Base-by-base conservation (phyloP, 2,113 vertebrate species). In the Paradoxurus hermaphroditus region DNA sequence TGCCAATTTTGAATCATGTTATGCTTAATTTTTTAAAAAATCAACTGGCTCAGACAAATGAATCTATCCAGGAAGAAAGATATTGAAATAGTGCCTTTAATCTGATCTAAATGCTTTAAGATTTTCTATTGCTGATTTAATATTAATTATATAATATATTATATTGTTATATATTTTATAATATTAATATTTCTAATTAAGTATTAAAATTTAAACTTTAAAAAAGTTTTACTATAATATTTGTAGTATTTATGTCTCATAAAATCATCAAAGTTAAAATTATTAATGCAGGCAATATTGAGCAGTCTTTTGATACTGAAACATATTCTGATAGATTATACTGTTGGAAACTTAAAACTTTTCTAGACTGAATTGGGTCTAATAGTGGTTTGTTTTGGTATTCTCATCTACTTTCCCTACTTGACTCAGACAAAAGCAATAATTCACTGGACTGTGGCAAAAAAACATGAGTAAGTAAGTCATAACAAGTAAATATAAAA, bases 1-100 rank as follows among this genome's bases (percentile, higher is more conserved):
- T 92, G 65, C 77, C 87, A 97, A 86, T 92, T 97, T 82, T 94
- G 92, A 97, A 90, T 96, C 92, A 86, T 56, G 67, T 34, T 94
- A 92, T 86, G 86, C 68, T 97, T 97, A 95, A 88, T 95, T 98
- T 94, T 92, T 84, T 3, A 62, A 75, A 92, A 97, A 95, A 70
- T 81, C 49, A 91, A 84, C n/a, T 70, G n/a, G 13, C 34, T 96
- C 87, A 73, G 36, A 16, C 51, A 97, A 96, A 84, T 87, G 29
- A 41, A 67, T 70, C 41, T 79, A 29, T 56, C 34, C 87, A 91
- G 5, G 27, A 86, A 83, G 36, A 94, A 96, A 95, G 77, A 34
- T 63, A 94, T 7, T 1, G 12, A 93, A 53, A 81, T 82, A 41
- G 36, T 93, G 94, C 2, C 34, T 92, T 87, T 84, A 49, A 19